Evolutionary conservation across 1,140 invertebrate species (phyloP).

Genomic region (Euborellia annulipes): DNA sequence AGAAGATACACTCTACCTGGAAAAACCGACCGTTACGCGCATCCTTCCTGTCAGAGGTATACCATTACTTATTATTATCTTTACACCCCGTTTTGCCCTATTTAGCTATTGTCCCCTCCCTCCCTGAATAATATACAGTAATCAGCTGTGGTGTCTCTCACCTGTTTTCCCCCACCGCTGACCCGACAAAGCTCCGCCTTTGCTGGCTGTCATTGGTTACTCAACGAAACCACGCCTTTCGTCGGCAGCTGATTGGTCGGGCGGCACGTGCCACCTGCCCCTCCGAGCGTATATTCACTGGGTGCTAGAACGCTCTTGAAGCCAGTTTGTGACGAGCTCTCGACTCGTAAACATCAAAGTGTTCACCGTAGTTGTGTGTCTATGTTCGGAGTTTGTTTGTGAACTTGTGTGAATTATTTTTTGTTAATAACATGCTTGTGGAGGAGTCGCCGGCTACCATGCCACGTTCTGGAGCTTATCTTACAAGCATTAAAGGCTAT

Average conservation of each 20-base stretch:
- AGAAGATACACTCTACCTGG: no score
- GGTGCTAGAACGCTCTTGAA: conserved; percentile 18
- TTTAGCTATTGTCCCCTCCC: no score
- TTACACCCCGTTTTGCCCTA: no score
- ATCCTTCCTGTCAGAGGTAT: no score
- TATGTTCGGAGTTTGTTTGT: conserved; percentile 13
- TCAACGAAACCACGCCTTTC: conserved; percentile 16
- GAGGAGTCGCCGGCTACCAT: conserved; percentile 26
- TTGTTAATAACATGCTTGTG: conserved; percentile 6
- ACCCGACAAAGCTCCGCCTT: conserved; percentile 8
- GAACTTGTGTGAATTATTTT: conserved; percentile 3
- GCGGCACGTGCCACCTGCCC: conserved; percentile 22
- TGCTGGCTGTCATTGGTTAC: conserved; percentile 21
- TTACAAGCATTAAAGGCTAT: conserved; percentile 46
- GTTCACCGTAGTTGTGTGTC: background rate
- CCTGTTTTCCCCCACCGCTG: conserved; percentile 2
- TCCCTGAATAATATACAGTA: no score
- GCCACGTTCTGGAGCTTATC: conserved; percentile 32
- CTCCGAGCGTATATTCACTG: background rate
- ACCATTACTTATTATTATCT: no score
- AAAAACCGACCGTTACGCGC: no score
- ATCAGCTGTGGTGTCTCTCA: no score
- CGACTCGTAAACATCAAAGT: background rate
- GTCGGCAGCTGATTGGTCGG: conserved; percentile 23
- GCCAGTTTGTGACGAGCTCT: conserved; percentile 21